Percentiles rank a stretch among this genome's conserved stretches.
These are phyloP conservation scores for Solenodon paradoxus DNA, from an alignment of 2,113 vertebrate species.

Conservation along the genomic window DNA sequence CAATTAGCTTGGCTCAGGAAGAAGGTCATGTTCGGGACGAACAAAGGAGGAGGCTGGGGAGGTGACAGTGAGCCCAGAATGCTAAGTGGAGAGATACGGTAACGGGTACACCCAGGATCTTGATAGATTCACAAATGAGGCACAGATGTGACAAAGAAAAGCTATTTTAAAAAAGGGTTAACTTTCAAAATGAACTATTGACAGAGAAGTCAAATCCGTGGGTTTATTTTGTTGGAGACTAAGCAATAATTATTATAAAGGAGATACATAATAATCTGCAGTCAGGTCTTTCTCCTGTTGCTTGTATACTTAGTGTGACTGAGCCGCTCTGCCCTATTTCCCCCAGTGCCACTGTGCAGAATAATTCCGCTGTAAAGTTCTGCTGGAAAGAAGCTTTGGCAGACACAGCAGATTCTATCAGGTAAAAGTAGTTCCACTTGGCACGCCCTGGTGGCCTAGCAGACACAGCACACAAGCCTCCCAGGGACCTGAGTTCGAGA, in stretches of 20 bases:
- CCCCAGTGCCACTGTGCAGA: background rate
- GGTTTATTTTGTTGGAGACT: no score
- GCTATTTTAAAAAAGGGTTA: background rate
- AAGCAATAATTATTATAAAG: background rate
- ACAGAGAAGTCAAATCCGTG: background rate
- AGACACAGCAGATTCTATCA: background rate
- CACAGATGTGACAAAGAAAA: background rate
- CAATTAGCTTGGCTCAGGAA: constrained; percentile 58
- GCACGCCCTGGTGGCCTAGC: no score
- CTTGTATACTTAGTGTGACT: background rate
- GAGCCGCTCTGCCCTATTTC: background rate
- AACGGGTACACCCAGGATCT: constrained; percentile 3
- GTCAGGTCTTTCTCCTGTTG: background rate
- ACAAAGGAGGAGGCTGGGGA: constrained; percentile 38
- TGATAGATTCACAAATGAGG: background rate
- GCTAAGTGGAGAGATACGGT: background rate
- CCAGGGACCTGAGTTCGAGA: no score
- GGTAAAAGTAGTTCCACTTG: no score
- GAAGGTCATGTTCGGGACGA: constrained; percentile 58
- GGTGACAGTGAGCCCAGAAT: constrained; percentile 23
- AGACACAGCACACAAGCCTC: no score
- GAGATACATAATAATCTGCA: background rate
- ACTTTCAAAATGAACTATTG: background rate
- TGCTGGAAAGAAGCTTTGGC: background rate
- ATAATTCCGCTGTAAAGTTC: background rate